phyloP scores from a whole-genome alignment of 1,140 invertebrate species.

The Phocides pigmalion region DNA sequence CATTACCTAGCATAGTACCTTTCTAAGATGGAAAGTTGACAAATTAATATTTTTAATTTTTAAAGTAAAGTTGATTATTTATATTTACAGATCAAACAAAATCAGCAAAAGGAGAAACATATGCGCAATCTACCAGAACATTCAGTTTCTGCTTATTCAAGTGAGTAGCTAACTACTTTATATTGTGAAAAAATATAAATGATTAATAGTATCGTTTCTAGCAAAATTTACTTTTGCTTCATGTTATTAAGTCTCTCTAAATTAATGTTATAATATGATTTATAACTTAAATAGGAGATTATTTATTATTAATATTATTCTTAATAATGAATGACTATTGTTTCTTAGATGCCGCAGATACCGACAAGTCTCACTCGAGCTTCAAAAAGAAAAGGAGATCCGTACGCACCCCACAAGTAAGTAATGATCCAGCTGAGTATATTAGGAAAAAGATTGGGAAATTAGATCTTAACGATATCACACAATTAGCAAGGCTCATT shows the following conservation, averaged over 20 bases:
- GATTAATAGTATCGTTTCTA: too few species aligned
- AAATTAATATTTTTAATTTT: neutral
- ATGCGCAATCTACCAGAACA: slow-evolving; percentile 51
- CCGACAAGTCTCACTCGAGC: slow-evolving; percentile 69
- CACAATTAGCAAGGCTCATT: slow-evolving; percentile 64
- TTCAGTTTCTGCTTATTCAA: slow-evolving; percentile 61
- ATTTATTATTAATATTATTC: too few species aligned
- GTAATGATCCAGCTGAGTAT: slow-evolving; percentile 70
- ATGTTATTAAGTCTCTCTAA: too few species aligned
- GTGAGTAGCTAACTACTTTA: slow-evolving; percentile 48
- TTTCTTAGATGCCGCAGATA: slow-evolving; percentile 58
- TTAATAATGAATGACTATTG: too few species aligned
- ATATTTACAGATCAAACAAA: slow-evolving; percentile 68
- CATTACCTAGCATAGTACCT: too few species aligned
- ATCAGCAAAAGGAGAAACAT: slow-evolving; percentile 66
- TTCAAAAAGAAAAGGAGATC: slow-evolving; percentile 65
- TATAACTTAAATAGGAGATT: too few species aligned
- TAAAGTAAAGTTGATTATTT: neutral
- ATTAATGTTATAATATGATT: too few species aligned
- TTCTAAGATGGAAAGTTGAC: too few species aligned
- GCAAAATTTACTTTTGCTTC: too few species aligned
- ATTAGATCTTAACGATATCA: slow-evolving; percentile 69
- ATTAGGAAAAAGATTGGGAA: slow-evolving; percentile 70
- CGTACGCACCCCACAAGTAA: slow-evolving; percentile 69
- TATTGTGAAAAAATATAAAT: too few species aligned